Evolutionary conservation across 2,888 invertebrate genomes (phyloP), one percentile per base, ranked within the genome.

Genomic region (Callinectes sapidus): DNA sequence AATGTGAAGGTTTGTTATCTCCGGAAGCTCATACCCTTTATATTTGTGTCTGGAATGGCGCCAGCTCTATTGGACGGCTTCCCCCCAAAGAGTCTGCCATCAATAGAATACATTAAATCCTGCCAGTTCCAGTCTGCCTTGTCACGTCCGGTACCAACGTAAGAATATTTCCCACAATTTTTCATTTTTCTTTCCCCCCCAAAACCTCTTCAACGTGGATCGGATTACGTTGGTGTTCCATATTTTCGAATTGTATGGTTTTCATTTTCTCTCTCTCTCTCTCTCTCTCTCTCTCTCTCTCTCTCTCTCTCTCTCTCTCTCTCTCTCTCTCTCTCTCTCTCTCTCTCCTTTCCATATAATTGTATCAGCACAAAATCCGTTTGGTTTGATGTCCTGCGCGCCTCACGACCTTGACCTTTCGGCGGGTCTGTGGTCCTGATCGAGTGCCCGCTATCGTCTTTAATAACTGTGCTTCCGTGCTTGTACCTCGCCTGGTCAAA

Each of bases 401-500:
- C 28, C 28, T n/a, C 10, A 8, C n/a, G 71, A 71, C 71, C 28
- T 71, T 71, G 71, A 71, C 71, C 71, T 71, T 48, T 28, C 10
- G 71, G 71, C 23, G 6, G n/a, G 28, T 5, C 23, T 71, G n/a
- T 71, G 71, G 71, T 71, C 28, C 71, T 71, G 71, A 28, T n/a
- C n/a, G 71, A 71, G 71, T 71, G 28, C 28, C 28, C 28, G n/a
- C 71, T 71, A 28, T 71, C 71, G 71, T 71, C 71, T 71, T 71
- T 71, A 71, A 71, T 71, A 71, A 28, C 28, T 71, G 28, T n/a
- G 71, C 71, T 71, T 71, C 71, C 71, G 71, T n/a, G 71, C 28
- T n/a, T 71, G 71, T 28, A 71, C 28, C 71, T 2, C n/a, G 71
- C 71, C 71, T 71, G 71, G 28, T 71, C 71, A 71, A 71, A 71